Conservation (phyloP, 1,140 invertebrate genomes). For the Tetramorium simillimum region DNA sequence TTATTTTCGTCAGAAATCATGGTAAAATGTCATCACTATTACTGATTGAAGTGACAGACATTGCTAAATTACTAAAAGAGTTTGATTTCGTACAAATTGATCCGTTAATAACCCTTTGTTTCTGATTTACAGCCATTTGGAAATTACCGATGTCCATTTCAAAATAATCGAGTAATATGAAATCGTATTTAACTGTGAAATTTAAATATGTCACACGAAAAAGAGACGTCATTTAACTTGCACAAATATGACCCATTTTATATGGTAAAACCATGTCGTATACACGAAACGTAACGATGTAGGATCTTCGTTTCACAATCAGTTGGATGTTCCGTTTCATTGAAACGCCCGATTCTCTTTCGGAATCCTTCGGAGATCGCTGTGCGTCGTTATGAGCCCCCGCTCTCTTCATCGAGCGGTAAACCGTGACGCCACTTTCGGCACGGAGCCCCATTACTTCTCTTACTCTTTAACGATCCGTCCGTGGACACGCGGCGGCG, state of each 20-base stretch:
- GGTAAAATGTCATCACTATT: neutral
- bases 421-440: constrained; percentile 70
- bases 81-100: neutral
- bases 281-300: neutral
- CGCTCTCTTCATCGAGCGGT: constrained; percentile 35
- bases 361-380: constrained; percentile 27
- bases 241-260: neutral
- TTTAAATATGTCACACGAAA: neutral
- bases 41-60: neutral
- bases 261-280: neutral
- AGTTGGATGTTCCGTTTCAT: neutral
- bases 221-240: neutral
- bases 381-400: neutral
- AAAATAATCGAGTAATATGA: neutral
- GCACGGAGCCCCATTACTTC: constrained; percentile 71
- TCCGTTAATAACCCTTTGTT: neutral
- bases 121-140: neutral
- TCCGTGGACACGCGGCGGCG: constrained; percentile 72
- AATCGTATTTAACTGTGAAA: neutral
- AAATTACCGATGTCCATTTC: neutral
- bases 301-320: neutral
- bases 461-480: constrained; percentile 78
- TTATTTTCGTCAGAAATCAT: neutral
- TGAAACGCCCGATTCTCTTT: neutral
- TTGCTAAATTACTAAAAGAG: neutral